Evolutionary conservation across 2,113 vertebrate species (phyloP).

Genomic region (Uria aalge): DNA sequence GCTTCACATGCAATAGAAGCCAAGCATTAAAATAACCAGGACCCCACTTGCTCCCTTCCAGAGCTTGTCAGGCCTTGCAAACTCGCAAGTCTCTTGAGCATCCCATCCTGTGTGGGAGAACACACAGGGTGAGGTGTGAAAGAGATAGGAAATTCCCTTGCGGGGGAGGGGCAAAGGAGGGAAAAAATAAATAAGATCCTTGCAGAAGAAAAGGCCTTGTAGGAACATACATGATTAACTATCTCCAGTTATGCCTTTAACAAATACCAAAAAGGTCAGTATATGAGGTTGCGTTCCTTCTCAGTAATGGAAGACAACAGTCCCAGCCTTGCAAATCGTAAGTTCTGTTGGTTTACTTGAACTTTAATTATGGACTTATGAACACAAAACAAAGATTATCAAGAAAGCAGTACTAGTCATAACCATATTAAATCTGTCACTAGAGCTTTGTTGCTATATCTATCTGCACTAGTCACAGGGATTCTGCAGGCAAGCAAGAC

Average conservation of each 20-base stretch:
- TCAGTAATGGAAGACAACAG: neutral
- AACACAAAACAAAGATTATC: neutral
- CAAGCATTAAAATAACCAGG: neutral
- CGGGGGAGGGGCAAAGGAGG: neutral
- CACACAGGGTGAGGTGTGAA: neutral
- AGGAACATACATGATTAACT: neutral
- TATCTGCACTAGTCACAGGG: neutral
- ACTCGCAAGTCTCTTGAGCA: neutral
- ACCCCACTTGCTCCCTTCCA: neutral
- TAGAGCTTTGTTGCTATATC: neutral
- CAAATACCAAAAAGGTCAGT: neutral
- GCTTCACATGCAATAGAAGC: neutral
- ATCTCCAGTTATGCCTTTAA: neutral
- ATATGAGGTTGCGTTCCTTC: neutral
- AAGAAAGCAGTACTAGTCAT: neutral
- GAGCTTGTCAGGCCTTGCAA: neutral
- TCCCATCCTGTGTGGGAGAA: neutral
- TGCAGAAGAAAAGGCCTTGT: neutral
- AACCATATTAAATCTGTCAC: neutral
- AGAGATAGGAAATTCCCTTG: neutral
- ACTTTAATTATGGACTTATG: neutral
- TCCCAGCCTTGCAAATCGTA: neutral
- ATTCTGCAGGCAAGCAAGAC: neutral
- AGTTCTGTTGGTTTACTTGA: neutral
- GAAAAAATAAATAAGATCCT: neutral